phyloP scores from a whole-genome alignment of 2,113 vertebrate species.

The Cyprinodon variegatus region DNA sequence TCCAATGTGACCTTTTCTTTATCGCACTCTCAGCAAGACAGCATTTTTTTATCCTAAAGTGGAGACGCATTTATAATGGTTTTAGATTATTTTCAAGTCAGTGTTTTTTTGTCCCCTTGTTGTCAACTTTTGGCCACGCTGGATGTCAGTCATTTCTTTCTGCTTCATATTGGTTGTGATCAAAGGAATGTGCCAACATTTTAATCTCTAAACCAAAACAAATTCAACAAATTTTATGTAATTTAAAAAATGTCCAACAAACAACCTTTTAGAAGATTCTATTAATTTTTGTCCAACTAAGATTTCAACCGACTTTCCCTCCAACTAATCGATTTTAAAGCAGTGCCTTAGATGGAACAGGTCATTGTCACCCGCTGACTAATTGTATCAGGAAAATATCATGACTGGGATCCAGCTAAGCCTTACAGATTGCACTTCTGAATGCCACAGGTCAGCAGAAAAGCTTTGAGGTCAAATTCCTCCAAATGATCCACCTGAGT shows the following conservation, averaged over 20 bases:
- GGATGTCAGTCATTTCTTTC: constrained; percentile 21
- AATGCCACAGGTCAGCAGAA: constrained; percentile 32
- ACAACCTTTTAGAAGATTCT: constrained; percentile 12
- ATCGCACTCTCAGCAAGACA: constrained; percentile 1
- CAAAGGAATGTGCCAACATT: background rate
- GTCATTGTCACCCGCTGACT: constrained; percentile 21
- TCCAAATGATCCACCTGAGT: constrained; percentile 24
- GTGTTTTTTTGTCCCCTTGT: background rate
- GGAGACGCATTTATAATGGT: background rate
- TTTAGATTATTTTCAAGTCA: constrained; percentile 4
- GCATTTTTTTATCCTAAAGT: constrained; percentile 9
- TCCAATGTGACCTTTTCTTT: background rate
- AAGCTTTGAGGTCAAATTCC: constrained; percentile 28
- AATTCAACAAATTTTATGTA: background rate
- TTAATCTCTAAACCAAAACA: background rate
- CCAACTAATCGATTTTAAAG: constrained; percentile 37
- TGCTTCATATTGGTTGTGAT: background rate
- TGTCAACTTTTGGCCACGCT: constrained; percentile 2
- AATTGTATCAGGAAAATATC: constrained; percentile 33
- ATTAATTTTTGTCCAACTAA: constrained; percentile 14
- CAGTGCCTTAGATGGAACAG: constrained; percentile 22
- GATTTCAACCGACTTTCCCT: constrained; percentile 20
- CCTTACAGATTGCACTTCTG: constrained; percentile 26
- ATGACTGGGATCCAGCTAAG: constrained; percentile 38
- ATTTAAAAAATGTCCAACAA: constrained; percentile 12